These are phyloP conservation scores for Polypterus bichir DNA, from an alignment of 2,113 vertebrate species.

Conservation along the genomic window DNA sequence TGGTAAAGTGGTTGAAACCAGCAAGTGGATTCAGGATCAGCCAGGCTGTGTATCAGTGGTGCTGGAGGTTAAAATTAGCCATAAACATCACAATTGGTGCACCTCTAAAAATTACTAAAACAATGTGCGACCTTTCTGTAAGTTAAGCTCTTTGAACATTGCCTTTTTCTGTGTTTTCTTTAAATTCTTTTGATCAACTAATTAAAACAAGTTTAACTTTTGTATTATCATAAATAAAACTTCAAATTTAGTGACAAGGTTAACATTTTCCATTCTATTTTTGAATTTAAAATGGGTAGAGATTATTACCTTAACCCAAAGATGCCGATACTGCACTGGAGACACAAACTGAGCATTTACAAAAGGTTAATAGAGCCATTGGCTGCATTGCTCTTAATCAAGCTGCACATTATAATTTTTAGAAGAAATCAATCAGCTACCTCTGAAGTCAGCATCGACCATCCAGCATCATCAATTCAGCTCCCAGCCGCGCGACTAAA, in stretches of 20 bases:
- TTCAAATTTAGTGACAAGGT: conserved; percentile 55
- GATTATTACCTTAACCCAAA: conserved; percentile 29
- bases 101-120: conserved; percentile 11
- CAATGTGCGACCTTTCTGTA: neutral
- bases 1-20: no score
- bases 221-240: no score
- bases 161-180: no score
- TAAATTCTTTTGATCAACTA: no score
- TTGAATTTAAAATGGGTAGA: conserved; percentile 15
- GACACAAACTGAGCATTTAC: conserved; percentile 30
- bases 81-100: neutral
- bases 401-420: conserved; percentile 34
- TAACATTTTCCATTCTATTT: conserved; percentile 58
- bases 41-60: no score
- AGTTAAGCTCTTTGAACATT: neutral
- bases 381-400: conserved; percentile 36
- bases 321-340: conserved; percentile 26
- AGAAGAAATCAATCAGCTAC: conserved; percentile 57
- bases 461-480: conserved; percentile 33
- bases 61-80: no score
- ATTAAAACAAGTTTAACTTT: no score
- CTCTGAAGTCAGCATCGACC: conserved; percentile 42
- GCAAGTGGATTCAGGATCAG: no score
- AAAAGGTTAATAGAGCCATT: conserved; percentile 21
- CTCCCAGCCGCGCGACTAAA: conserved; percentile 32